Evolutionary conservation across 2,888 invertebrate species (phyloP), one percentile per base, ranked within the genome.

Genomic region (Microplitis deprimator): DNA sequence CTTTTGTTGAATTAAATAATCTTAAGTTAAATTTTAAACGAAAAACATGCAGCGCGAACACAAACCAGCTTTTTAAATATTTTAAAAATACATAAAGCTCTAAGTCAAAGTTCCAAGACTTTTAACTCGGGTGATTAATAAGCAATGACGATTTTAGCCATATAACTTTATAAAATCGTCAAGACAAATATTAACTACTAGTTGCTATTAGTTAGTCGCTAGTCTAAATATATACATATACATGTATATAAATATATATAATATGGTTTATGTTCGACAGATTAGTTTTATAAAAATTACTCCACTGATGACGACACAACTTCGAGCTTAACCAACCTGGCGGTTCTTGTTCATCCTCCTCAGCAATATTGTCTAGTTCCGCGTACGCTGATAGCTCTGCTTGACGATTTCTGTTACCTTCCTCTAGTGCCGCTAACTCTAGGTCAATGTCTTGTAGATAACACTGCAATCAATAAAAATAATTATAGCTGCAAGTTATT

Each of bases 371-470:
- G 80, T 90, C 89, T 59, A 90, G 81, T 80, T 90, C 90, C 69
- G 89, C 89, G 73, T 89, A 89, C 40, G 88, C 89, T 20, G 89
- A 86, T 70, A 89, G 75, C 80, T 89, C 89, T 16, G 88, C 87
- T 64, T 88, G 88, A 10, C 89, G 87, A 78, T 86, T 89, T 39
- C 89, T 85, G 74, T 88, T 89, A 10, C 87, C 89, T 75, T 89
- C 89, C 79, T 90, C 89, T 38, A 89, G 84, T 10, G 89, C 89
- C 5, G 89, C 89, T 68, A 90, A 81, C 79, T 90, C 89, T 73
- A 90, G 83, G 80, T 90, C 89, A 78, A 90, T 89, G 80, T 90
- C 89, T 80, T 90, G 89, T 60, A 90, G 85, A 79, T 89, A 89
- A 81, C 89, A 89, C 89, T 90, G 83, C 8, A 16, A 40, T 64